A percentile compares a stretch with the other conserved stretches of the same genome.
These are phyloP conservation scores for Anguilla obscura DNA, from an alignment of 2,797 vertebrate species.

Conservation along the genomic window DNA sequence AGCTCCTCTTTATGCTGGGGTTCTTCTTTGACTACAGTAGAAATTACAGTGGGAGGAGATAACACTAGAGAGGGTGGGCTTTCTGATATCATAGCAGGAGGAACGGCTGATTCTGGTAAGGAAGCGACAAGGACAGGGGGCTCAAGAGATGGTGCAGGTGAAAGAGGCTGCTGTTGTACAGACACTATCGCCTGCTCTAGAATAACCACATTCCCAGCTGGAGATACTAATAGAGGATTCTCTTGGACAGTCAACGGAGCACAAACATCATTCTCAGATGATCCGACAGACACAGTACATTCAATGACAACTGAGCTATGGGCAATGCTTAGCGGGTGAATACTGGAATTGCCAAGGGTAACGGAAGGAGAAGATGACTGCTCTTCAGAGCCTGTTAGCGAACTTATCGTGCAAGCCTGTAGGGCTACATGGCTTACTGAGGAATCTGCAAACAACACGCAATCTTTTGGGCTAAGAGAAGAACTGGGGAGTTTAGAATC, in stretches of 20 bases:
- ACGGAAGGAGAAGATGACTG: constrained; percentile 61
- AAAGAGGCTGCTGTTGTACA: constrained; percentile 60
- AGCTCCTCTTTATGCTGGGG: constrained; percentile 48
- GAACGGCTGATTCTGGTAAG: constrained; percentile 51
- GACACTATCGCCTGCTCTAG: constrained; percentile 50
- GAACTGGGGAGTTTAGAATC: constrained; percentile 67
- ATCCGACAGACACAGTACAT: constrained; percentile 74
- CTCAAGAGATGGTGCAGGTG: constrained; percentile 54
- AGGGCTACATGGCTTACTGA: constrained; percentile 62
- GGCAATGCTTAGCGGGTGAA: constrained; percentile 70
- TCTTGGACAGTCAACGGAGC: constrained; percentile 58
- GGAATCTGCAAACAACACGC: constrained; percentile 67
- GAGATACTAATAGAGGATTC: constrained; percentile 51
- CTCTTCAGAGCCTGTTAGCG: constrained; percentile 59
- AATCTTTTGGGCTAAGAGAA: constrained; percentile 61
- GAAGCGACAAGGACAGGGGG: constrained; percentile 55
- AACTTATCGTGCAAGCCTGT: constrained; percentile 61
- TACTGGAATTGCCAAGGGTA: constrained; percentile 63
- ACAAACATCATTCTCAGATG: constrained; percentile 60
- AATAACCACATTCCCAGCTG: constrained; percentile 58
- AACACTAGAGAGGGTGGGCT: constrained; percentile 41
- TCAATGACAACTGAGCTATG: constrained; percentile 77
- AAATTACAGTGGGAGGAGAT: constrained; percentile 37
- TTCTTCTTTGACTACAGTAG: constrained; percentile 39
- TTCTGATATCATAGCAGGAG: constrained; percentile 51